Evolutionary conservation across 1,140 invertebrate species (phyloP).

Genomic region (Vanessa tameamea): DNA sequence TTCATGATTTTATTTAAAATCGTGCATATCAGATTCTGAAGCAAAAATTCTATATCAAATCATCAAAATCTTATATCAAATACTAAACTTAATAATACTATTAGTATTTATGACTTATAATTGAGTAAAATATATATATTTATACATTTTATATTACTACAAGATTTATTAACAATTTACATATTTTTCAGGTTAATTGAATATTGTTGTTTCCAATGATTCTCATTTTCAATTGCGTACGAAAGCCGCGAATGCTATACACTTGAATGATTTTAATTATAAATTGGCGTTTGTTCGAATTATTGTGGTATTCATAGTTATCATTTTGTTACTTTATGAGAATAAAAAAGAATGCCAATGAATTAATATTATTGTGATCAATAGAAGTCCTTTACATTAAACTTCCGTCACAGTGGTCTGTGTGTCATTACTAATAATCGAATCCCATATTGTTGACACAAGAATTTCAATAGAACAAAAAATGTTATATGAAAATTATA

Average conservation of each 20-base stretch:
- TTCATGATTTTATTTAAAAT: no score
- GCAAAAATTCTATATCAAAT: no score
- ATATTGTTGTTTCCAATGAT: conserved; percentile 27
- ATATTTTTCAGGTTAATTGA: conserved; percentile 27
- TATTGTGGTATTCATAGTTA: conserved; percentile 9
- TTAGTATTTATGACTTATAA: neutral
- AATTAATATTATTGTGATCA: neutral
- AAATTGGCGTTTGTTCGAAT: conserved; percentile 17
- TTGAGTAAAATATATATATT: neutral
- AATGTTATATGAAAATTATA: no score
- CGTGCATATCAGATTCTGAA: no score
- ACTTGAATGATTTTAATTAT: conserved; percentile 30
- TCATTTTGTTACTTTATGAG: neutral
- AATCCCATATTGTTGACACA: no score
- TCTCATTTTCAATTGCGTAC: conserved; percentile 23
- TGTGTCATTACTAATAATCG: no score
- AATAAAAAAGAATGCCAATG: neutral
- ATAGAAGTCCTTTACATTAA: no score
- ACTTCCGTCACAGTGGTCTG: no score
- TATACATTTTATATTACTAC: neutral
- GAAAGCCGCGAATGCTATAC: conserved; percentile 28
- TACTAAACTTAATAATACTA: no score
- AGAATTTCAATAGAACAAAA: no score
- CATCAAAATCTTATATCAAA: no score
- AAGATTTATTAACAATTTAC: conserved; percentile 10